A percentile compares a stretch with the other conserved stretches of the same genome.
These are phyloP conservation scores for Montipora cactus DNA, from an alignment of 64 coral and sea anemone species.

Conservation along the genomic window DNA sequence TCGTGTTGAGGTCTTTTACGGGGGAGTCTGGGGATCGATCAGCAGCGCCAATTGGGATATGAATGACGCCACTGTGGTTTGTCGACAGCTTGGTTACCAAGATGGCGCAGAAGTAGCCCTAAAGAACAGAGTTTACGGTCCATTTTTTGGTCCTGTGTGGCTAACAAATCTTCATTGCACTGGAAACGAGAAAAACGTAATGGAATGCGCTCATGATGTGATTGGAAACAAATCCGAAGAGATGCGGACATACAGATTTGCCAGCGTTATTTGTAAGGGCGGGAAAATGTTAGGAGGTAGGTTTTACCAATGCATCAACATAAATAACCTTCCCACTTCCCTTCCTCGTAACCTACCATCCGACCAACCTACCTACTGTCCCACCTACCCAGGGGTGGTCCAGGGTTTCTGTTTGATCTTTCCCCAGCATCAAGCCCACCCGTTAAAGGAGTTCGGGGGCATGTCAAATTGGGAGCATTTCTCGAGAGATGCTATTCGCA, in stretches of 20 bases:
- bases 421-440: no score
- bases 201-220: slow-evolving; percentile 7
- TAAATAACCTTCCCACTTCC: no score
- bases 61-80: neutral
- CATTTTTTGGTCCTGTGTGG: neutral
- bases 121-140: neutral
- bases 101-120: neutral
- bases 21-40: slow-evolving; percentile 28
- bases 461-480: no score
- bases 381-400: no score
- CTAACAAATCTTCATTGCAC: slow-evolving; percentile 4
- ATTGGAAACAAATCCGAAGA: slow-evolving; percentile 12
- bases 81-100: slow-evolving; percentile 31
- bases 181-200: neutral
- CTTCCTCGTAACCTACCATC: no score
- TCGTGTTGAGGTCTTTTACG: neutral
- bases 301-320: neutral
- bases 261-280: slow-evolving; percentile 17
- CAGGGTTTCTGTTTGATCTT: no score
- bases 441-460: no score
- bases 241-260: neutral
- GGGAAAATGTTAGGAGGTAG: neutral
- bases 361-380: no score
- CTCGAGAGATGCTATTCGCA: no score
- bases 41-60: neutral